These are phyloP conservation scores for Macrosteles quadrilineatus DNA, from an alignment of 1,140 invertebrate species.

Conservation along the genomic window DNA sequence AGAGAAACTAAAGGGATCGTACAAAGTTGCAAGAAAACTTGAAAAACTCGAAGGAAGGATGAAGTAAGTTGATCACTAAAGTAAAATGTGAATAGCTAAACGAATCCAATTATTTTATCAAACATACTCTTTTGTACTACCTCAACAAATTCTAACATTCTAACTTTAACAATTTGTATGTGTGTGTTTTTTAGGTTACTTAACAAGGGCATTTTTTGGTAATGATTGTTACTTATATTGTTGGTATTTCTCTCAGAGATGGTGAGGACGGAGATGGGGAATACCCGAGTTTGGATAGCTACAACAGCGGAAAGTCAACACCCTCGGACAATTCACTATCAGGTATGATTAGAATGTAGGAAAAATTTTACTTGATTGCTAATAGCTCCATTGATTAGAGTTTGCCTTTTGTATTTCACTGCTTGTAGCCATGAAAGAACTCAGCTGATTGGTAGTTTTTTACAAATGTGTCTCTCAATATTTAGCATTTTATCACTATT, in stretches of 20 bases:
- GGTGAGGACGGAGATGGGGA: slow-evolving; percentile 67
- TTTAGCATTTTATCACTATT: no score
- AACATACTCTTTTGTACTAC: no score
- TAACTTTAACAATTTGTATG: no score
- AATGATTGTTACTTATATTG: no score
- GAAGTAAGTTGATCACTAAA: slow-evolving; percentile 48
- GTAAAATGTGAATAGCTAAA: no score
- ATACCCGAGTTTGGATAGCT: slow-evolving; percentile 75
- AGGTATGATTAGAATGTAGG: no score
- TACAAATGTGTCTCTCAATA: no score
- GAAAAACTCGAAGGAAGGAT: slow-evolving; percentile 85
- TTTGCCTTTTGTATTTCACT: neutral
- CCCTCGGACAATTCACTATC: slow-evolving; percentile 65
- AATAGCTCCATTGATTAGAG: neutral
- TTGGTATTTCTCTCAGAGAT: slow-evolving; percentile 49
- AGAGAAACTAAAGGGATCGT: slow-evolving; percentile 86
- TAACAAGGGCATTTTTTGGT: no score
- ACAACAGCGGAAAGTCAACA: slow-evolving; percentile 53
- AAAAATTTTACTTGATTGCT: neutral
- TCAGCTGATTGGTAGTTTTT: no score
- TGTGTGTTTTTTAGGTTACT: no score
- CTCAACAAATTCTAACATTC: no score
- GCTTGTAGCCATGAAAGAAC: neutral
- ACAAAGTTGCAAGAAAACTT: slow-evolving; percentile 90
- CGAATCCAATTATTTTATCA: no score